Base-by-base conservation (phyloP, 1,140 invertebrate species). In the Saxidomus purpurata region DNA sequence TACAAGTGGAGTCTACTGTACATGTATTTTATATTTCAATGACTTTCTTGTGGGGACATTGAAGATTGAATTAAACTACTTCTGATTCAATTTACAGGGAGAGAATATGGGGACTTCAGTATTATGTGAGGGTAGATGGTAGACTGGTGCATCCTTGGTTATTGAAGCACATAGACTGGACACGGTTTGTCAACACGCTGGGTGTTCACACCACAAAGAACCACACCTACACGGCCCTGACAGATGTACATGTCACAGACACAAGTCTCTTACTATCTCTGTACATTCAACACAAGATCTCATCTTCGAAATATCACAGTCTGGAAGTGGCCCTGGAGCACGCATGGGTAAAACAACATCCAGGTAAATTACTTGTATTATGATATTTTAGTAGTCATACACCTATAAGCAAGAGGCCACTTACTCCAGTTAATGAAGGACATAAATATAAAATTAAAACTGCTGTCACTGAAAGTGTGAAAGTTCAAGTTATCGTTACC, bases 81-180 rank as follows among this genome's bases (percentile, higher is more conserved):
- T n/a, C n/a, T n/a, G n/a, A n/a, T n/a, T n/a, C n/a, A n/a, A 52
- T 22, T 69, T 80, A 31, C 80, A 89, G 87, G 13, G 40, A 43
- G n/a, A 43, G 38, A 28, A 47, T 84, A n/a, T 89, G 87, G 87
- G 40, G 79, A 19, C 4, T 83, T 25, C 79, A 80, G 17, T 89
- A 83, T 38, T 89, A 84, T 59, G 87, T 89, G 17, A 83, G 55
- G 36, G 43, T 89, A 17, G 80, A 89, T 61, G 87, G 81, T 19
- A 67, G 38, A 71, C 40, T 89, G 43, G 25, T 89, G 19, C 52
- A 61, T 28, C 87, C 87, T 17, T n/a, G 22, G 13, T 25, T 77
- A 19, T 47, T 89, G 25, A 59, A 69, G 81, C 31, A 13, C n/a
- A 74, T 89, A 43, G 87, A 89, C 52, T 89, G 87, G 87, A n/a